phyloP scores from a whole-genome alignment of 1,140 invertebrate species.

The Eupristina koningsbergeri region DNA sequence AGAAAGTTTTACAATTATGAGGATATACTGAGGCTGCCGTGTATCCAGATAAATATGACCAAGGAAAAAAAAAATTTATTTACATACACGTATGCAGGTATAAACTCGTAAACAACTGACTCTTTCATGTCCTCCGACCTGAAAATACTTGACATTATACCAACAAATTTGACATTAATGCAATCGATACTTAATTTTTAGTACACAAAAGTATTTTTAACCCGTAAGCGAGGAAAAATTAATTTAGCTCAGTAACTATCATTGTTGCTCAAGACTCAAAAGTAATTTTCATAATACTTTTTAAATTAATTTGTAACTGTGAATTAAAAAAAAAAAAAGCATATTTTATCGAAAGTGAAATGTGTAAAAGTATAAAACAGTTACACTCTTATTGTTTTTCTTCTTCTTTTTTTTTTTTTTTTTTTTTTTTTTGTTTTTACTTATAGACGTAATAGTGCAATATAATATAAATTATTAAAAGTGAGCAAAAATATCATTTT shows the following conservation, averaged over 20 bases:
- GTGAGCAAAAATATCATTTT: too few species aligned
- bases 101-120: not conserved
- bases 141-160: not conserved
- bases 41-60: not conserved
- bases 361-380: too few species aligned
- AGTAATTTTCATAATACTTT: too few species aligned
- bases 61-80: not conserved
- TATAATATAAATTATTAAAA: too few species aligned
- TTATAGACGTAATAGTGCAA: too few species aligned
- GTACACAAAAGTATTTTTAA: not conserved
- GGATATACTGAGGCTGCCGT: not conserved
- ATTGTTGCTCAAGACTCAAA: not conserved
- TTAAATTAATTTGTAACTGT: too few species aligned
- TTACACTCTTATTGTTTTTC: too few species aligned
- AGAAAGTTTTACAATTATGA: not conserved
- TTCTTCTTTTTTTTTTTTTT: too few species aligned
- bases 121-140: not conserved
- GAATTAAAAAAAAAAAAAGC: too few species aligned
- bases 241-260: too few species aligned
- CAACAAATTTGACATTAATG: not conserved
- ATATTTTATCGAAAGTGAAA: too few species aligned
- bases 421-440: too few species aligned
- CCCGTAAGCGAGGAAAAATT: not conserved
- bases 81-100: not conserved
- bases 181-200: not conserved